Evolutionary conservation across 2,797 vertebrate genomes (phyloP).

Genomic region (Xiphorhynchus erythropygius): DNA sequence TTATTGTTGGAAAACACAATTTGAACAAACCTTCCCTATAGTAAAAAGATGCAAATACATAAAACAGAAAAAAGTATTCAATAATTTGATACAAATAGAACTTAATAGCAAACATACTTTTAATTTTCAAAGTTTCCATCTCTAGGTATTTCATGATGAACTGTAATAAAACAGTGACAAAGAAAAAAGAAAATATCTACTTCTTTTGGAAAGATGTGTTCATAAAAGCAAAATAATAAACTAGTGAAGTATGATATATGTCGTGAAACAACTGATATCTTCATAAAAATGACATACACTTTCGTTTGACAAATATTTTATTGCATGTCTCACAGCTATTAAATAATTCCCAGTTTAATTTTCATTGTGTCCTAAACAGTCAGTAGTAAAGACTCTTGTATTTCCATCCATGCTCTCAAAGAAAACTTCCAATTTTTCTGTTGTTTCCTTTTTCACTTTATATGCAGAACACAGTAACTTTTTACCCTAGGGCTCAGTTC

Average conservation of each 20-base stretch:
- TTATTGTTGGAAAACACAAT: not conserved
- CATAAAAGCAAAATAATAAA: conserved; percentile 60
- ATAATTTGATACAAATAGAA: not conserved
- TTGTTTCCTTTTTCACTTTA: not conserved
- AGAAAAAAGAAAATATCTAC: not conserved
- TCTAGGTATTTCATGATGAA: conserved; percentile 14
- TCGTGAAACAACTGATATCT: conserved; percentile 8
- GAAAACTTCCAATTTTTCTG: not conserved
- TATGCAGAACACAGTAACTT: not conserved
- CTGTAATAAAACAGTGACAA: conserved; percentile 8
- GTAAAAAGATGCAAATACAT: conserved; percentile 1
- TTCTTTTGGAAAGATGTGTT: not conserved
- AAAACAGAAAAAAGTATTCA: conserved; percentile 9
- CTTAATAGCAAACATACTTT: not conserved
- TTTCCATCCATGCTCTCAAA: not conserved
- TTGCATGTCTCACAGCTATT: conserved; percentile 56
- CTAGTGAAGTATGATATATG: not conserved
- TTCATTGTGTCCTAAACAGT: conserved; percentile 25
- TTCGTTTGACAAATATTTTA: conserved; percentile 60
- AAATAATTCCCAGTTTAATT: conserved; percentile 71
- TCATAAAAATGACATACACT: conserved; percentile 52
- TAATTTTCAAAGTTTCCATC: conserved; percentile 5
- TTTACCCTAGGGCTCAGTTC: not conserved
- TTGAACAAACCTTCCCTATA: not conserved
- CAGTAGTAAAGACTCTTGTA: not conserved